Evolutionary conservation across 1,140 invertebrate species (phyloP).

Genomic region (Zaprionus vittiger): DNA sequence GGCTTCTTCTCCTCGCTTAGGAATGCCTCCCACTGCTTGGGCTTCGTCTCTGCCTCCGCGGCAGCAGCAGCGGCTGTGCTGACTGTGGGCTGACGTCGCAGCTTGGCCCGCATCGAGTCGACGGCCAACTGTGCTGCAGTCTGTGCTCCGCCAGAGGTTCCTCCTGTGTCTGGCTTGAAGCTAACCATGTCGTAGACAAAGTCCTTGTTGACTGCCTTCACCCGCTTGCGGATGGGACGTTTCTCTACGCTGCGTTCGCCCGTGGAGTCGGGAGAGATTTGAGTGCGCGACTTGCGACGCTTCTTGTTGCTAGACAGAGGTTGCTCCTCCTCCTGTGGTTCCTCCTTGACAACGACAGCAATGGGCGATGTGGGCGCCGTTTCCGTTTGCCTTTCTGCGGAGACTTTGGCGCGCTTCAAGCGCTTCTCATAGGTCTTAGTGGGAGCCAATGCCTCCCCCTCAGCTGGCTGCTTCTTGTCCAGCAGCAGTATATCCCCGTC

Average conservation of each 20-base stretch:
- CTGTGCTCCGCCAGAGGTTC: conserved; percentile 28
- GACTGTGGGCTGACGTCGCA: conserved; percentile 53
- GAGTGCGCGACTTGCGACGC: conserved; percentile 66
- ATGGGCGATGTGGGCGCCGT: conserved; percentile 31
- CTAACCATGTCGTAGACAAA: conserved; percentile 89
- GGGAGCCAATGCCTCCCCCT: background rate
- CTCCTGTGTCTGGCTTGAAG: conserved; percentile 78
- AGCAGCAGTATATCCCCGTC: conserved; percentile 75
- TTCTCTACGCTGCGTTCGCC: conserved; percentile 57
- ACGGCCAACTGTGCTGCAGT: conserved; percentile 11
- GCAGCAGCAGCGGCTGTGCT: background rate
- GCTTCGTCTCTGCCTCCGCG: conserved; percentile 46
- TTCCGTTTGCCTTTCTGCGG: conserved; percentile 39
- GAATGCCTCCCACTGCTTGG: conserved; percentile 56
- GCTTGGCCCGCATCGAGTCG: conserved; percentile 62
- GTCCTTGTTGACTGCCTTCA: conserved; percentile 88
- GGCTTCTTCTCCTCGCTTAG: conserved; percentile 64
- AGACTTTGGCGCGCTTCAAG: conserved; percentile 54
- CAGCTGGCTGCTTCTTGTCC: conserved; percentile 39
- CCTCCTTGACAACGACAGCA: conserved; percentile 46
- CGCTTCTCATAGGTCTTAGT: conserved; percentile 68
- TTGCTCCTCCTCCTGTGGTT: conserved; percentile 46
- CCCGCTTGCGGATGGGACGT: conserved; percentile 87
- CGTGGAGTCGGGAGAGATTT: conserved; percentile 58
- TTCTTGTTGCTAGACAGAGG: conserved; percentile 48